phyloP scores from a whole-genome alignment of 2,888 invertebrate species.

The Eupithecia pulchellata region DNA sequence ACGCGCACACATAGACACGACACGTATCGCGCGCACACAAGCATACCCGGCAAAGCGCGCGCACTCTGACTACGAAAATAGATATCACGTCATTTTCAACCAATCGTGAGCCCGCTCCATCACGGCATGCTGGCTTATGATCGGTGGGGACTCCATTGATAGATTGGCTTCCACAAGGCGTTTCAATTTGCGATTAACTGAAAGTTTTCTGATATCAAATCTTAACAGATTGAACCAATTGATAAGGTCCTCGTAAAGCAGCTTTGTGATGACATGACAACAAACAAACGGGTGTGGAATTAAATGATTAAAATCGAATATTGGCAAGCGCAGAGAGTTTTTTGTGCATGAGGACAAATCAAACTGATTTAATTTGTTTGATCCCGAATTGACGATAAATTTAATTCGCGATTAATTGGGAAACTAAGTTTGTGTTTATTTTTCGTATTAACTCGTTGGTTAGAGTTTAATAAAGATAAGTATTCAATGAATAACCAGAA shows the following conservation, averaged over 20 bases:
- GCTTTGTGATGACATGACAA: background rate
- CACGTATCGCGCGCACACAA: constrained; percentile 62
- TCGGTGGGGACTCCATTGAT: constrained; percentile 76
- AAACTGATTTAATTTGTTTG: background rate
- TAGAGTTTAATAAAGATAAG: background rate
- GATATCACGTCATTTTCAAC: constrained; percentile 73
- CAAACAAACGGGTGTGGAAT: background rate
- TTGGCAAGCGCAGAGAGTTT: background rate
- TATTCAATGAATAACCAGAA: background rate
- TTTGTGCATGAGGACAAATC: background rate
- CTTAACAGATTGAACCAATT: constrained; percentile 61
- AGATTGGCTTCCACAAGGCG: constrained; percentile 75
- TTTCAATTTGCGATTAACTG: constrained; percentile 82
- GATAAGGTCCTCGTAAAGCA: constrained; percentile 47
- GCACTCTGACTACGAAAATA: constrained; percentile 77
- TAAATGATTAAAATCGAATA: background rate
- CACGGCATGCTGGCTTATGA: constrained; percentile 65
- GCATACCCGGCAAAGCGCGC: constrained; percentile 63
- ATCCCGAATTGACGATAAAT: no score
- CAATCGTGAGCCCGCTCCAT: constrained; percentile 65
- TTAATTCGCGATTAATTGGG: no score
- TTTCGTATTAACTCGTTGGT: background rate
- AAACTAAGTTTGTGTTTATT: background rate
- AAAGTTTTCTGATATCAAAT: constrained; percentile 81
- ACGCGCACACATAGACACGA: constrained; percentile 70